Percentiles rank a stretch among this genome's conserved stretches.
phyloP scores from a whole-genome alignment of 1,140 invertebrate genomes.

The Mizuhopecten yessoensis region DNA sequence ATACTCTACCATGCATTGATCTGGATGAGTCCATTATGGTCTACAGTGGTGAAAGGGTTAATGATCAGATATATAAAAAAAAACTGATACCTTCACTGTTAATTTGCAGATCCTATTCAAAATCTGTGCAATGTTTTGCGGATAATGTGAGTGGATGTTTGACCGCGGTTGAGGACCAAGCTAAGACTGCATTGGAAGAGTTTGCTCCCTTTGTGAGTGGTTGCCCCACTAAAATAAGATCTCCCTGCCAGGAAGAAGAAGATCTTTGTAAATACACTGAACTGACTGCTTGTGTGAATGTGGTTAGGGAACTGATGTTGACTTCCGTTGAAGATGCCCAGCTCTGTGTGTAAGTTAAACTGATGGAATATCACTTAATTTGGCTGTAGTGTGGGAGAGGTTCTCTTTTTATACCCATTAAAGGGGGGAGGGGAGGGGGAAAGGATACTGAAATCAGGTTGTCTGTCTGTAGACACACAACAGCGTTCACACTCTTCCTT shows the following conservation, averaged over 20 bases:
- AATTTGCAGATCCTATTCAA: slow-evolving; percentile 4
- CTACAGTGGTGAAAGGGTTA: too few relatives aligned
- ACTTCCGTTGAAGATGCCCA: background rate
- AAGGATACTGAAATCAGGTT: too few relatives aligned
- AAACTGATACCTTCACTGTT: too few relatives aligned
- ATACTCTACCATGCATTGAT: too few relatives aligned
- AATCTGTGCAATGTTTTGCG: background rate
- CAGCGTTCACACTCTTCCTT: too few relatives aligned
- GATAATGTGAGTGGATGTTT: background rate
- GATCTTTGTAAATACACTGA: background rate
- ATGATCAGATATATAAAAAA: too few relatives aligned
- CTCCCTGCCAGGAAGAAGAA: slow-evolving; percentile 9
- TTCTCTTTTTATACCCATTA: too few relatives aligned
- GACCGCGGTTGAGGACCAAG: background rate
- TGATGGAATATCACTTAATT: too few relatives aligned
- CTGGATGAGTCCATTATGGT: too few relatives aligned
- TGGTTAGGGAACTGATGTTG: background rate
- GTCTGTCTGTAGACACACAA: too few relatives aligned
- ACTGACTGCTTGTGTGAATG: background rate
- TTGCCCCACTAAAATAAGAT: background rate
- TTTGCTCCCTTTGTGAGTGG: slow-evolving; percentile 23
- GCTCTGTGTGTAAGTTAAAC: slow-evolving; percentile 19
- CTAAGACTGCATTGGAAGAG: background rate
- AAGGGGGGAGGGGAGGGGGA: too few relatives aligned
- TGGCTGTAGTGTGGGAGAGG: too few relatives aligned